phyloP scores from a whole-genome alignment of 2,888 invertebrate genomes.

The Cerastoderma edule region DNA sequence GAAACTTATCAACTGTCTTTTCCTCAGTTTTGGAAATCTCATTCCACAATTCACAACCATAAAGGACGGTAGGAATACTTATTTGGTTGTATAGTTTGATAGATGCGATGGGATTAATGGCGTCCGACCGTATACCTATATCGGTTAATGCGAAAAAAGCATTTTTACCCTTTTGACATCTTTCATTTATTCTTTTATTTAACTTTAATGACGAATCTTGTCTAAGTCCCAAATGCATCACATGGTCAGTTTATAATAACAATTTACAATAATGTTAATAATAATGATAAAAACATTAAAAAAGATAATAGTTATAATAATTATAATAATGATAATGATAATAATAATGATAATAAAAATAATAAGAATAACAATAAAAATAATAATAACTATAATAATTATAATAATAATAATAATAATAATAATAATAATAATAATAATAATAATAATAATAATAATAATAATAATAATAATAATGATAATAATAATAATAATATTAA shows the following conservation, averaged over 20 bases:
- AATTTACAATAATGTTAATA: neutral
- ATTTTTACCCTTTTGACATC: too few species aligned
- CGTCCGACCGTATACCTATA: too few species aligned
- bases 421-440: neutral
- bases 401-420: neutral
- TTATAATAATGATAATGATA: neutral
- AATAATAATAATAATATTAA: neutral
- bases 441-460: neutral
- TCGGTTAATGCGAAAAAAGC: too few species aligned
- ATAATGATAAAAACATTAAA: neutral
- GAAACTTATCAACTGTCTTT: too few species aligned
- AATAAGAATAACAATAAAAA: neutral
- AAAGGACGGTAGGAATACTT: too few species aligned
- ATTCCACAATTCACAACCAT: too few species aligned
- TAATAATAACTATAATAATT: neutral
- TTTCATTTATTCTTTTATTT: neutral
- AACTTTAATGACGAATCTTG: neutral
- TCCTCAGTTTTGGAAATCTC: too few species aligned
- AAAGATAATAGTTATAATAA: neutral
- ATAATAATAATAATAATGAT: neutral
- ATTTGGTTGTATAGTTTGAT: too few species aligned
- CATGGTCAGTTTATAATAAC: neutral
- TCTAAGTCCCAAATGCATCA: neutral
- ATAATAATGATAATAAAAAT: neutral
- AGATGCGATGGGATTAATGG: too few species aligned